These are phyloP conservation scores for Chrosomus eos DNA, from an alignment of 2,797 vertebrate genomes.

Conservation along the genomic window DNA sequence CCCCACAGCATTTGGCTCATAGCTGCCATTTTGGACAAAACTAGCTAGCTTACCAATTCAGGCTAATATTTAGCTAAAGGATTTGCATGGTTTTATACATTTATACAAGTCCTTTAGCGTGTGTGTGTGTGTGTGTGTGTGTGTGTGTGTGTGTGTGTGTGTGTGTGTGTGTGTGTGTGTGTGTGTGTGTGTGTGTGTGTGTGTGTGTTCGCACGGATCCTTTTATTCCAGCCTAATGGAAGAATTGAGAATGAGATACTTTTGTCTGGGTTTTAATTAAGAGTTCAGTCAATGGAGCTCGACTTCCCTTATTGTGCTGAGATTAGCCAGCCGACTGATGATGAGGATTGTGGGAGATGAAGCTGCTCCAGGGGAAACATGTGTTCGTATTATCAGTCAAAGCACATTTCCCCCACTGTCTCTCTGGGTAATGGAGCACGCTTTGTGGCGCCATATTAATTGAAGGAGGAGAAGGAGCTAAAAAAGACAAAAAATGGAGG, in stretches of 20 bases:
- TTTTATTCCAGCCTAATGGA: constrained; percentile 47
- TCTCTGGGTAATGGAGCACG: constrained; percentile 30
- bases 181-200: constrained; percentile 2
- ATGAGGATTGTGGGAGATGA: constrained; percentile 32
- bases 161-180: no score
- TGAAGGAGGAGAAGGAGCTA: constrained; percentile 9
- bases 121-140: no score
- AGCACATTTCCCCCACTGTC: constrained; percentile 45
- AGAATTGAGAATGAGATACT: constrained; percentile 41
- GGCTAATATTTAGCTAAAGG: no score
- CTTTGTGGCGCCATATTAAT: constrained; percentile 30
- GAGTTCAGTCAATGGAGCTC: constrained; percentile 53
- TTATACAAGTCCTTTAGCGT: neutral
- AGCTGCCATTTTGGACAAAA: no score
- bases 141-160: no score
- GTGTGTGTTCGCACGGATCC: constrained; percentile 23
- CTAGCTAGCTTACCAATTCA: no score
- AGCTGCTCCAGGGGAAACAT: constrained; percentile 33
- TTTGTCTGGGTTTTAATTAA: constrained; percentile 61
- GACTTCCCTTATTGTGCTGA: constrained; percentile 63
- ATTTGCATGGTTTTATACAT: no score
- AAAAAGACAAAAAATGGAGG: constrained; percentile 19
- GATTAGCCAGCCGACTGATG: constrained; percentile 65
- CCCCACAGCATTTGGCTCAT: no score
- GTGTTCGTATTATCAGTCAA: constrained; percentile 46